Base-by-base conservation (phyloP, 2,113 vertebrate species). In the Ctenodactylus gundi region DNA sequence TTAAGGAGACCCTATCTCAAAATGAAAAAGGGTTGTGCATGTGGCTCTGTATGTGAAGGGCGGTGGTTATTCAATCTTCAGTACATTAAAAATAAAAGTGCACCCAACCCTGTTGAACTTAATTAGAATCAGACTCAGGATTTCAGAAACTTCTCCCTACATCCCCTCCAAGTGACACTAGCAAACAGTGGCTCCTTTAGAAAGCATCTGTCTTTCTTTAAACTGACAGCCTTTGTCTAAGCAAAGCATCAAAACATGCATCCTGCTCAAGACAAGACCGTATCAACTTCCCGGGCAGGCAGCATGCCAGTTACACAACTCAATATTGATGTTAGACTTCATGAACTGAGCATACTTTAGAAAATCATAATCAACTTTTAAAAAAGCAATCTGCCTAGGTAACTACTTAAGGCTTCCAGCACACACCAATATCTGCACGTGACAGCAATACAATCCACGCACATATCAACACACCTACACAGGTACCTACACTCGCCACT, bases 301-400 rank as follows among this genome's bases (percentile, higher is more conserved):
- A 93, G 7, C 49, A 78, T 90, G 70, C 67, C 34, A 78, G n/a
- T 49, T n/a, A 90, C 31, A 62, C 7, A 77, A 92, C 0, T 53
- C 20, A 88, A 41, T 60, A 49, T 84, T 78, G 80, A 88, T 46
- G 87, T 58, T 46, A 82, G 46, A 76, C n/a, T 77, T 93, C 91
- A 81, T 86, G 83, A 77, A 41, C n/a, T 60, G 77, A 93, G 31
- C 88, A 88, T 83, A 94, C 86, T 81, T 82, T 85, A 85, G 85
- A 67, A 27, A 14, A 75, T 29, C 13, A 82, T 36, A 92, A 78
- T 65, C 68, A 88, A 88, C 81, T 18, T 73, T 20, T 27, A 85
- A 92, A 94, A 36, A n/a, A 90, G 68, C 15, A 95, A 62, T 1
- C 36, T 88, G 65, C 39, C 41, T 55, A 91, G 14, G 34, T 55